Evolutionary conservation across 2,888 invertebrate species (phyloP), one percentile per base, ranked within the genome.

Genomic region (Volucella inanis): DNA sequence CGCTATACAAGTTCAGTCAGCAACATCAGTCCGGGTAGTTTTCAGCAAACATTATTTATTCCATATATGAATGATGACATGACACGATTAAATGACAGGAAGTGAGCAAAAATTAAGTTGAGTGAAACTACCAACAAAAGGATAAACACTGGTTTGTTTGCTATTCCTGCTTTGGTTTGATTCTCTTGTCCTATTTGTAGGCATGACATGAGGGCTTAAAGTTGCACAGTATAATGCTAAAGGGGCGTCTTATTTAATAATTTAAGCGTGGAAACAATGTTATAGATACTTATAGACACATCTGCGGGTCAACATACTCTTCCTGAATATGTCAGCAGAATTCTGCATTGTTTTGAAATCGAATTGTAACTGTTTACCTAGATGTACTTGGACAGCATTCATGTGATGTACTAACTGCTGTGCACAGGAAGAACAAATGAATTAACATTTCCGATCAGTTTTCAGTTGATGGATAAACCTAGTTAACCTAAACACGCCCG

Each of bases 61-160:
- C 85, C 59, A 72, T 77, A 67, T 77, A 77, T 64, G 81, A 81
- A 76, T 85, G 62, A 77, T 81, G 81, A 72, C 72, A 81, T 81
- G 80, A 76, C 71, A 70, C 59, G 70, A 71, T 67, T 81, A 49
- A 43, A 71, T 64, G 61, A 61, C 84, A 85, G 76, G 81, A 85
- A 81, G 84, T 71, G 61, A 76, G 64, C 75, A 76, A 62, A 65
- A 80, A 75, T 75, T 85, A 71, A 85, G 76, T 70, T 76, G 80
- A 71, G 67, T 65, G 55, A 67, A 71, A 75, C 61, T 67, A 75
- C 54, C 41, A 72, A 45, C 78, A 65, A 70, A 39, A 49, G 70
- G 74, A 79, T 74, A 68, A 70, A 70, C 77, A 77, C 62, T 72
- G 65, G 65, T 61, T 79, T 65, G 49, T 52, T 61, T 65, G 59